Evolutionary conservation across 2,797 vertebrate species (phyloP), one percentile per base, ranked within the genome.

Genomic region (Hypotaenidia okinawae): DNA sequence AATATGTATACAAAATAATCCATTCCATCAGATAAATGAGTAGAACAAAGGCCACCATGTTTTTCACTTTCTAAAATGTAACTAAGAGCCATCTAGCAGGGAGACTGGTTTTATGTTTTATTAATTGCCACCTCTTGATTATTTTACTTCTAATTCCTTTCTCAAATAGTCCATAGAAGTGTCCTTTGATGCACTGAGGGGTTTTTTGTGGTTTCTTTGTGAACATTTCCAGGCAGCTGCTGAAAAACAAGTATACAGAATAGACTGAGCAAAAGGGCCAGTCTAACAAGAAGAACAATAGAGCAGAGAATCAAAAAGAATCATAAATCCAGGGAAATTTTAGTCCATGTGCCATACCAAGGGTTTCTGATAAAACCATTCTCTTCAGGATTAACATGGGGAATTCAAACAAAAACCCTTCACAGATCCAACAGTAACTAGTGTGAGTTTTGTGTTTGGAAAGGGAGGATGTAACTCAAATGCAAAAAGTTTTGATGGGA

Each of bases 201-300:
- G 11, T 33, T 33, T 43, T 79, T 68, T 63, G 69, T 39, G 33
- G 25, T 51, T 81, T 35, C 69, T 86, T 69, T 92, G 74, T 86
- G 86, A 87, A 16, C 13, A 41, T 79, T 72, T 59, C 75, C 83
- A 77, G 77, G 89, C 83, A 95, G 82, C 90, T 87, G 83, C 49
- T 52, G 63, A 41, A 79, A 92, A 91, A 63, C 73, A 85, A 84
- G 43, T 9, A 4, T 22, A 10, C 5, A 37, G 91, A 43, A 87
- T 28, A 45, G n/a, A 27, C 41, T 9, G 70, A 59, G 45, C 32
- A 19, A 63, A 66, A 69, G 63, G 69, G 39, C 57, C 49, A n/a
- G 43, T 32, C 39, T 62, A 27, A 49, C 35, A 52, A 22, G 49
- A 74, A 43, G 45, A 74, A 55, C 62, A 78, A 75, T 28, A 55